phyloP scores from a whole-genome alignment of 2,113 vertebrate genomes.

The Macroglossus sobrinus region DNA sequence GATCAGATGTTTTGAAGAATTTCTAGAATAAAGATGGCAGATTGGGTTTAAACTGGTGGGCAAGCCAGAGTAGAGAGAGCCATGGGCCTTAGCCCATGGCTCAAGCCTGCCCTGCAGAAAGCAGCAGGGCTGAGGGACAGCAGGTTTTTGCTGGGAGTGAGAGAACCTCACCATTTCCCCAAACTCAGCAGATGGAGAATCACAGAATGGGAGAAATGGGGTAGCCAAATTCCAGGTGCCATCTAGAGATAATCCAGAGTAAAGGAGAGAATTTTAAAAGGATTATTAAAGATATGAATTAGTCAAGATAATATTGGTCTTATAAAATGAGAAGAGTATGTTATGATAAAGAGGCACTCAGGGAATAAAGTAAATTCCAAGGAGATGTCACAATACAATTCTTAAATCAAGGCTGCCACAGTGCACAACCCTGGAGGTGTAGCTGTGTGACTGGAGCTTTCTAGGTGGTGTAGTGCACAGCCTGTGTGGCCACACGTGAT shows the following conservation, averaged over 20 bases:
- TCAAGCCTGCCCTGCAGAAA: not conserved
- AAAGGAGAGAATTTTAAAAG: not conserved
- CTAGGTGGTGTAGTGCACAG: fast-evolving
- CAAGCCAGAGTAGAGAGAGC: not conserved
- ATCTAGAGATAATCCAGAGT: not conserved
- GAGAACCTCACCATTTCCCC: not conserved
- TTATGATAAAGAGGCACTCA: not conserved
- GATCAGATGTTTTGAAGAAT: not conserved
- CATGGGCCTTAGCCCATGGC: not conserved
- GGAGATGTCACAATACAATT: not conserved
- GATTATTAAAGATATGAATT: not conserved
- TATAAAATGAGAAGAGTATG: not conserved
- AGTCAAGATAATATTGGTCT: not conserved
- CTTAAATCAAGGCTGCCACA: not conserved
- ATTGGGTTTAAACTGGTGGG: not conserved
- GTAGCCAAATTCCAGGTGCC: not conserved
- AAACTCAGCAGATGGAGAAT: not conserved
- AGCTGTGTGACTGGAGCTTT: not conserved
- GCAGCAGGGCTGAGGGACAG: not conserved
- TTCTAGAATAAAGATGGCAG: not conserved
- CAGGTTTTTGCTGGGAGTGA: not conserved
- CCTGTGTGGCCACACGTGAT: not conserved
- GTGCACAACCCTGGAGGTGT: not conserved
- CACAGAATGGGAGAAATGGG: not conserved
- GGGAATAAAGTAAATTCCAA: not conserved